Evolutionary conservation across 1,140 invertebrate genomes (phyloP).

Genomic region (Pygmarrhopalites habei): DNA sequence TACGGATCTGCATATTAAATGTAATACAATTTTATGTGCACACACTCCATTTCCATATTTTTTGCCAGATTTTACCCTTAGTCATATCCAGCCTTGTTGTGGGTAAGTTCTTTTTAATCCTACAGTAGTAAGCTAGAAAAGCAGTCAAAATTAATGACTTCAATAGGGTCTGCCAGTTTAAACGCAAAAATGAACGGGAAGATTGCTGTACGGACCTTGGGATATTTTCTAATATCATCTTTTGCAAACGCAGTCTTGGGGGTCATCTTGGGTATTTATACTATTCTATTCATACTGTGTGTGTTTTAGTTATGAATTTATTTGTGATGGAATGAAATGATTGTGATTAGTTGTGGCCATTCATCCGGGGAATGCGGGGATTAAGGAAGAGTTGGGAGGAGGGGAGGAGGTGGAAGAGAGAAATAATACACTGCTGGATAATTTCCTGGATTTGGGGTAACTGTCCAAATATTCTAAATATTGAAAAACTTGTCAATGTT

Average conservation of each 20-base stretch:
- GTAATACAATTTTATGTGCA: too few species aligned
- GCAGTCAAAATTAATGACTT: not conserved
- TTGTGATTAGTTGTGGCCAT: constrained; percentile 59
- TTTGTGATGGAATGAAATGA: not conserved
- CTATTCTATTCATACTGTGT: too few species aligned
- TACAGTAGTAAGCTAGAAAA: not conserved
- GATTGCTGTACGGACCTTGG: constrained; percentile 67
- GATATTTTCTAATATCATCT: constrained; percentile 73
- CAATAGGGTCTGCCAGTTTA: constrained; percentile 68
- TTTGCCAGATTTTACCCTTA: constrained; percentile 76
- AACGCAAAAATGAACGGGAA: constrained; percentile 78
- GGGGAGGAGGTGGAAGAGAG: constrained; percentile 45
- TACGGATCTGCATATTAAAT: too few species aligned
- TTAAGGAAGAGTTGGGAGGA: constrained; percentile 48
- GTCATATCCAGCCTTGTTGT: constrained; percentile 83
- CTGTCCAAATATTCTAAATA: too few species aligned
- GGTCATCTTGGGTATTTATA: too few species aligned
- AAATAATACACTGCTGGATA: constrained; percentile 66
- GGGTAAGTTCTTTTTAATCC: constrained; percentile 48
- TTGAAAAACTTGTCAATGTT: not conserved
- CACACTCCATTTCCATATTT: too few species aligned
- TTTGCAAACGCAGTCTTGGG: constrained; percentile 71
- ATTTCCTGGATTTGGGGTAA: constrained; percentile 75
- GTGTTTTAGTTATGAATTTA: too few species aligned
- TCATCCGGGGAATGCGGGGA: constrained; percentile 67